Evolutionary conservation across 2,888 invertebrate genomes (phyloP).

Genomic region (Cantharis rustica): DNA sequence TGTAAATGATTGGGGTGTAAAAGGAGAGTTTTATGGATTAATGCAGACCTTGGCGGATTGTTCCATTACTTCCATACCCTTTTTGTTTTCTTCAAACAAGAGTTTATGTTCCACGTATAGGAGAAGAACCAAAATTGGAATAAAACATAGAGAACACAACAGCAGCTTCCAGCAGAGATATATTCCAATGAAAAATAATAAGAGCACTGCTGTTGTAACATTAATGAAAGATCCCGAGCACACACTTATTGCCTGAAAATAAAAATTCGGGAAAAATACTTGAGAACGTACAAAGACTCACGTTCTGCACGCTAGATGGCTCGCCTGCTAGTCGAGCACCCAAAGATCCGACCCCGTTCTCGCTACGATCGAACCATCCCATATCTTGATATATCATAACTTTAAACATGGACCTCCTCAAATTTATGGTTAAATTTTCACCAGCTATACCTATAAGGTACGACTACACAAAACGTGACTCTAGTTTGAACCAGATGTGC

Average conservation of each 20-base stretch:
- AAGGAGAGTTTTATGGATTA: background rate
- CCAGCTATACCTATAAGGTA: slow-evolving; percentile 73
- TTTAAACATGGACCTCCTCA: slow-evolving; percentile 69
- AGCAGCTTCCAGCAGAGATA: slow-evolving; percentile 78
- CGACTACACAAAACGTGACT: background rate
- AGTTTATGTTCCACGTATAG: slow-evolving; percentile 71
- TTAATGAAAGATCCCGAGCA: slow-evolving; percentile 62
- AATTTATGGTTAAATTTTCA: slow-evolving; percentile 74
- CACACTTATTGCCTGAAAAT: background rate
- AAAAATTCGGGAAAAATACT: too few species aligned
- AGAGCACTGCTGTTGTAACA: slow-evolving; percentile 68
- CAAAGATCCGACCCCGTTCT: slow-evolving; percentile 75
- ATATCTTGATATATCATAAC: slow-evolving; percentile 75
- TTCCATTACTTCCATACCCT: slow-evolving; percentile 71
- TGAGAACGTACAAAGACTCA: slow-evolving; percentile 61
- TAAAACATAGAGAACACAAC: slow-evolving; percentile 71
- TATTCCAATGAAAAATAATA: slow-evolving; percentile 69
- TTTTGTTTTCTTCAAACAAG: slow-evolving; percentile 67
- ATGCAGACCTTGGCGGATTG: slow-evolving; percentile 72
- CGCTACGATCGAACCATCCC: slow-evolving; percentile 73
- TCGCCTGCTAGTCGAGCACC: slow-evolving; percentile 77
- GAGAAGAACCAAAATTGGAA: slow-evolving; percentile 71
- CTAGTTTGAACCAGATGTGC: background rate
- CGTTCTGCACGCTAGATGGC: slow-evolving; percentile 82
- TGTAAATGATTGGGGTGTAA: background rate